Evolutionary conservation across 2,888 invertebrate genomes (phyloP), one percentile per base, ranked within the genome.

Genomic region (Esperia sulphurella): DNA sequence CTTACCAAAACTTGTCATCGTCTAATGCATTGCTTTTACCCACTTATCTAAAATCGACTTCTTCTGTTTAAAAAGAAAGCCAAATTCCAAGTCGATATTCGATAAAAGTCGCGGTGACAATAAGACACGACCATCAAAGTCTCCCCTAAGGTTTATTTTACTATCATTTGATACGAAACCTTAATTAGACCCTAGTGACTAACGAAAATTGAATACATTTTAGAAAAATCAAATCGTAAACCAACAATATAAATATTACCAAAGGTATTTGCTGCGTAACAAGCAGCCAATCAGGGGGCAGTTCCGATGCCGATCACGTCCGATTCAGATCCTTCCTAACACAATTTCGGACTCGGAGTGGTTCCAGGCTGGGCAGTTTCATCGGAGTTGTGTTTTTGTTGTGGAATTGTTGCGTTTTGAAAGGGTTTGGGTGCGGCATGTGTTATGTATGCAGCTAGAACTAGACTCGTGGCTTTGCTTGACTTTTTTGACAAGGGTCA

Each of bases 271-370:
- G 29, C 29, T 28, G 28, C n/a, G 29, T 41, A 41, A 41, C 28
- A 41, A 41, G 21, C 9, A 28, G n/a, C 44, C 44, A 44, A 44
- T 44, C 44, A 44, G 44, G 4, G 4, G 1, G 13, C 8, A 9
- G n/a, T 44, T n/a, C 8, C 28, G 33, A 44, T 35, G 7, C 44
- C 7, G 13, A n/a, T 35, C 44, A 44, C 44, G 44, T 44, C 2
- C 9, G 31, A 4, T n/a, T 21, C 21, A n/a, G 10, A 37, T n/a
- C 33, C 43, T 33, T 14, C 33, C 31, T 44, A 44, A 44, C 44
- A 35, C 37, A 44, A 44, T 44, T 44, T 29, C 14, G 37, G 44
- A 9, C 12, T 29, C 14, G 37, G 44, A 9, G 12, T 8, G 35
- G 44, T 12, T 28, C 21, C n/a, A 8, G 43, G 8, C 14, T 6